Conservation (phyloP, 2,113 vertebrate species). For the Casuarius casuarius region DNA sequence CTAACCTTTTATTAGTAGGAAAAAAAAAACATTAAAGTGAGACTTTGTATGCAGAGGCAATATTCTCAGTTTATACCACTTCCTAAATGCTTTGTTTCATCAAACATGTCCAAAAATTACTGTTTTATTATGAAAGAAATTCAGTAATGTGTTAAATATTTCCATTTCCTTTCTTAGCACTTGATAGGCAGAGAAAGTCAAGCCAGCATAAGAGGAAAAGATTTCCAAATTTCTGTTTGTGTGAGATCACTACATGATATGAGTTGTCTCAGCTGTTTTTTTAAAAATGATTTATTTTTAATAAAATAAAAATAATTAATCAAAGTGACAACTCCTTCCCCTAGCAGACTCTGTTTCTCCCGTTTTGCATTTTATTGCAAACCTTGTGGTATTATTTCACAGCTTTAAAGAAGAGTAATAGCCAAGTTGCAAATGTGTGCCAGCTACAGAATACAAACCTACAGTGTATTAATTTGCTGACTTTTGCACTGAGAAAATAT, state of each 20-base stretch:
- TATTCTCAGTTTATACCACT: background rate
- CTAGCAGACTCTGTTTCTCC: background rate
- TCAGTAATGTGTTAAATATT: background rate
- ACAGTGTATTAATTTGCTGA: conserved; percentile 16
- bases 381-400: background rate
- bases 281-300: background rate
- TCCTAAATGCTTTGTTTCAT: background rate
- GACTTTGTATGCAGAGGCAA: background rate
- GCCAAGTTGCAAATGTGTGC: background rate
- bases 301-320: background rate
- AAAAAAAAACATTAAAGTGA: background rate
- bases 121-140: background rate
- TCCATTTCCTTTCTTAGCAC: background rate
- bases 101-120: background rate
- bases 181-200: background rate
- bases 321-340: background rate
- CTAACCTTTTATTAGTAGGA: background rate
- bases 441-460: background rate
- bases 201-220: background rate
- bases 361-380: background rate
- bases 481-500: conserved; percentile 4
- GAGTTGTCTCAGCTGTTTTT: background rate
- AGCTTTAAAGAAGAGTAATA: conserved; percentile 13
- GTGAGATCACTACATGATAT: background rate
- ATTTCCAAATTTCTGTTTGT: background rate